Base-by-base conservation (phyloP, 2,888 invertebrate species). In the Parascotia fuliginaria region DNA sequence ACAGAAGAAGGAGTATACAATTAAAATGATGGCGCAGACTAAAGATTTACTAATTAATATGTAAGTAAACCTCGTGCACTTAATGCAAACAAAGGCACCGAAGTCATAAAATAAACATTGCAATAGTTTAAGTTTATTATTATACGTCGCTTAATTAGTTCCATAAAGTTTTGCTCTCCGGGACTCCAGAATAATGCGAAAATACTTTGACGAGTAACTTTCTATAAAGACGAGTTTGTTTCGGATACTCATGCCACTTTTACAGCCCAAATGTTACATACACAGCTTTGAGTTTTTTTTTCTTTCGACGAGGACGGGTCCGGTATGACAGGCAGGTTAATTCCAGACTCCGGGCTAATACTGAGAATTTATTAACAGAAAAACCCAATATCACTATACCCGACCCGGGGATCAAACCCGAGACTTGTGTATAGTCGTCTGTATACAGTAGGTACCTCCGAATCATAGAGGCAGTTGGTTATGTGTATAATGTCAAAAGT, bases 101-200 rank as follows among this genome's bases (percentile, higher is more conserved):
- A 47, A 55, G 57, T 60, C 69, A 69, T 66, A 65, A 69, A 66
- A 69, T 69, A 66, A 65, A 53, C 66, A 65, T 55, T 54, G 42
- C 53, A 59, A 70, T 71, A 75, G 75, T 75, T 77, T 69, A 71
- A 71, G 70, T 68, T 74, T 70, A 72, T 74, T 70, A 72, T 76
- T 70, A 73, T 69, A 61, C 65, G 61, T 69, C 66, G 69, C 65
- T 64, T 75, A 73, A 75, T 75, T 74, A 75, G 60, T 57, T 57
- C 47, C 66, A 65, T 77, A 75, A 75, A 70, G 66, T 65, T 71
- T 70, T 68, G 65, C 67, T 62, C 73, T 71, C 64, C 52, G 49
- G 65, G 70, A 67, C 59, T 39, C 44, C 39, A 65, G 61, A 65
- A n/a, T n/a, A n/a, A n/a, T n/a, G 63, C 61, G 44, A 62, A 73